Evolutionary conservation across 2,113 vertebrate species (phyloP).

Genomic region (Bothrops jararaca): DNA sequence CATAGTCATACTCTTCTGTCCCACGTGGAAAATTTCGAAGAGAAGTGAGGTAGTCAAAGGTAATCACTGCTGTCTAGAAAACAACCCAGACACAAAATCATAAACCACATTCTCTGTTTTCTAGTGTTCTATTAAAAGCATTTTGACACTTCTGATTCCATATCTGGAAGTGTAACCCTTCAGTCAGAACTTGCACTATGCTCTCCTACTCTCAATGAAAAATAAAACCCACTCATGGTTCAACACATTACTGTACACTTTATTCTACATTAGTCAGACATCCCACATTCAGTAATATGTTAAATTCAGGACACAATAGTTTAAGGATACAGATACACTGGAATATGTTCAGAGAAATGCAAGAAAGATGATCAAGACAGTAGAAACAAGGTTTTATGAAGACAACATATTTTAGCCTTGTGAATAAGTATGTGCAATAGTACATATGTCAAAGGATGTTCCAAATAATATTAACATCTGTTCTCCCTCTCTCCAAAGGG

Average conservation of each 20-base stretch:
- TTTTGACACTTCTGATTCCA: not conserved
- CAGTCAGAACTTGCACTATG: not conserved
- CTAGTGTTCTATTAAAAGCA: not conserved
- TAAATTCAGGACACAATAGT: not conserved
- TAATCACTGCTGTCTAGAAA: slow-evolving; percentile 87
- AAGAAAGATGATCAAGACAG: not conserved
- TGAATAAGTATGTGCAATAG: not conserved
- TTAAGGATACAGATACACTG: not conserved
- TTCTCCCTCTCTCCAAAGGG: not conserved
- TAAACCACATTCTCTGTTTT: not conserved
- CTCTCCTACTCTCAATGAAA: not conserved
- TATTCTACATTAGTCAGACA: not conserved
- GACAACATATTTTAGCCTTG: not conserved
- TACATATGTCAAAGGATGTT: not conserved
- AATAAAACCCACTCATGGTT: not conserved
- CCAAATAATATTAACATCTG: not conserved
- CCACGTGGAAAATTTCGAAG: slow-evolving; percentile 77
- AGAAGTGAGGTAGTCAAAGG: slow-evolving; percentile 88
- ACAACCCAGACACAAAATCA: slow-evolving; percentile 37
- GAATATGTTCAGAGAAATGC: not conserved
- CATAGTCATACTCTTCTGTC: slow-evolving; percentile 81
- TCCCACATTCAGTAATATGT: not conserved
- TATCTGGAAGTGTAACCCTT: not conserved
- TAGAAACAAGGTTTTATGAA: not conserved
- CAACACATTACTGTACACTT: not conserved